Evolutionary conservation across 2,113 vertebrate genomes (phyloP), one percentile per base, ranked within the genome.

Genomic region (Grus americana): DNA sequence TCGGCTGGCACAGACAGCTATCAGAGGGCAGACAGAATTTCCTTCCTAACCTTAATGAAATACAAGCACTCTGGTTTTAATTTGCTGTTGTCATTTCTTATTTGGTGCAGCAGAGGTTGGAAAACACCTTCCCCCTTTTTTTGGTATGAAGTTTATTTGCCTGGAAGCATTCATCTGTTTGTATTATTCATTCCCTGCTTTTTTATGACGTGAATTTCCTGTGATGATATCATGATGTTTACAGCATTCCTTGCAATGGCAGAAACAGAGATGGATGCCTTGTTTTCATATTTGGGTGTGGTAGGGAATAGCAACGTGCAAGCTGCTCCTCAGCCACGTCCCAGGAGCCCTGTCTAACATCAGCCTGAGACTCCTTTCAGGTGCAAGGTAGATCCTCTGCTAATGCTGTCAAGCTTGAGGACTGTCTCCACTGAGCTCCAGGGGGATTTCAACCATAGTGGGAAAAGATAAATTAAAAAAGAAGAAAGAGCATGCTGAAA

Each of bases 211-310:
- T 95, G 86, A 67, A 66, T 68, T 95, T 95, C 85, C 90, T 78
- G 75, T 59, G 88, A 92, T 97, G 95, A 96, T 92, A 74, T 96
- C 88, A 92, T 59, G 40, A 66, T 95, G 88, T 86, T 96, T 86
- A 93, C 83, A 86, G 72, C 82, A 36, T 86, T 90, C 84, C 54
- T 75, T 79, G 76, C 44, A 42, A 47, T 38, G 58, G 12, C 71
- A 73, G 92, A 88, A 86, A 63, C 88, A 95, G 86, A 3, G 5
- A 18, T n/a, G 38, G 58, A 66, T 86, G 90, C 38, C 71, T 93
- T 88, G 29, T 95, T 95, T 95, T 68, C 81, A 6, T 92, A 38
- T 58, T 42, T 63, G 95, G 90, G 90, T 86, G 95, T 71, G 95
- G 86, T 80, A 76, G 62, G 62, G 74, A 95, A 86, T 8, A 92